These are phyloP conservation scores for Galaxea fascicularis DNA, from an alignment of 92 coral and sea anemone species.

Conservation along the genomic window DNA sequence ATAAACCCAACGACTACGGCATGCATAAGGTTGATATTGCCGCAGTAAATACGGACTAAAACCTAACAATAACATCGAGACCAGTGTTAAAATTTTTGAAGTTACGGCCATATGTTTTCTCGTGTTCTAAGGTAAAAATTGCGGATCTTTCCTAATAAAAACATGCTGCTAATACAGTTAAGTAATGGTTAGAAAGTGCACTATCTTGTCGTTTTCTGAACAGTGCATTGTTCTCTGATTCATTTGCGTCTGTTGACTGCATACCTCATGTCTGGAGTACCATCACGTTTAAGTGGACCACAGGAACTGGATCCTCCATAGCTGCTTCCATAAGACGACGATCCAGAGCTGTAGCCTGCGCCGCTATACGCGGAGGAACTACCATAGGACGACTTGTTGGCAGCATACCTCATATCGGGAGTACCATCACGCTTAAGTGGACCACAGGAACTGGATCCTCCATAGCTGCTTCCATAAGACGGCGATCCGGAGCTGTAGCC, in stretches of 20 bases:
- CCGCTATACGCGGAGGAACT: conserved; percentile 29
- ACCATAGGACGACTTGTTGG: conserved; percentile 36
- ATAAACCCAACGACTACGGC: too few relatives aligned
- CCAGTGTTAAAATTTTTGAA: too few relatives aligned
- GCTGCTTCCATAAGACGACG: conserved; percentile 5
- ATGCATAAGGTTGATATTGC: too few relatives aligned
- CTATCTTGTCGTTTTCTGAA: not conserved
- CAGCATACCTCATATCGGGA: conserved; percentile 74
- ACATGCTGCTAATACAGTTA: too few relatives aligned
- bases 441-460: conserved; percentile 32
- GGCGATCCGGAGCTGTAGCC: conserved; percentile 13
- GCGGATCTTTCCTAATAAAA: too few relatives aligned
- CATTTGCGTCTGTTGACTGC: conserved; percentile 37
- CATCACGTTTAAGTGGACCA: conserved; percentile 66
- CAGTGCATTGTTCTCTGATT: not conserved
- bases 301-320: conserved; percentile 19
- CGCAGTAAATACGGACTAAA: too few relatives aligned
- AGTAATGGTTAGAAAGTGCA: not conserved
- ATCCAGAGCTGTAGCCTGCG: conserved; percentile 11
- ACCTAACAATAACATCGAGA: too few relatives aligned
- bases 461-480: conserved; percentile 3
- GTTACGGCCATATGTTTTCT: not conserved
- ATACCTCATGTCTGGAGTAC: conserved; percentile 78
- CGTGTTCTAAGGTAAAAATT: too few relatives aligned
- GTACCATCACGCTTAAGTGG: conserved; percentile 70